Evolutionary conservation across 2,888 invertebrate genomes (phyloP), one percentile per base, ranked within the genome.

Genomic region (Leucania comma): DNA sequence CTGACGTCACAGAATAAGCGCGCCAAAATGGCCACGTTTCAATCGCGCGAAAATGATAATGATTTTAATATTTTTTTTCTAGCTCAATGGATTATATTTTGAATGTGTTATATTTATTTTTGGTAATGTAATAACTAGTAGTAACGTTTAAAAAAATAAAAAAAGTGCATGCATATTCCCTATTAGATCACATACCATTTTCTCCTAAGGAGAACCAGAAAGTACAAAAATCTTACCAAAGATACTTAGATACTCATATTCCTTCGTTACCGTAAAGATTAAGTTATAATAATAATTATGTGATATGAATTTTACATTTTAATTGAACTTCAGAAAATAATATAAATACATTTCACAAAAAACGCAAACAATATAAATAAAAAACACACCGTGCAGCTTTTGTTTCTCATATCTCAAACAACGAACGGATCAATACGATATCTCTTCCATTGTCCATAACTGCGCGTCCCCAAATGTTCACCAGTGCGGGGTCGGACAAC

Each of bases 401-500:
- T 72, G 50, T 64, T 56, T 71, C 53, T 26, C 8, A 50, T 77
- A 60, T 68, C n/a, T 35, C 56, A 35, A 50, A 70, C 75, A 57
- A 10, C 10, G 53, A 17, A 50, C 57, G 48, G 54, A 61, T 71
- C 81, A 59, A 80, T 71, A 59, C 46, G 54, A 50, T 61, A 65
- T 26, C 89, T 38, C 79, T 87, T 93, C 91, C 81, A 89, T 81
- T 66, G 53, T 72, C 42, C 85, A 69, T 90, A 90, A 38, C 75
- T 89, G 86, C 65, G 38, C 71, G 88, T 85, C 62, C 72, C 85
- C 86, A 88, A 90, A 86, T 83, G 88, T 89, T 88, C 86, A 87
- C 88, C 86, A 87, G 87, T 83, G 85, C 87, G 85, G 88, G 89
- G 90, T 92, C 89, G 94, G 80, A 86, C 90, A 95, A 95, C 92